Evolutionary conservation across 2,113 vertebrate species (phyloP).

Genomic region (Gymnocephalus cernua): DNA sequence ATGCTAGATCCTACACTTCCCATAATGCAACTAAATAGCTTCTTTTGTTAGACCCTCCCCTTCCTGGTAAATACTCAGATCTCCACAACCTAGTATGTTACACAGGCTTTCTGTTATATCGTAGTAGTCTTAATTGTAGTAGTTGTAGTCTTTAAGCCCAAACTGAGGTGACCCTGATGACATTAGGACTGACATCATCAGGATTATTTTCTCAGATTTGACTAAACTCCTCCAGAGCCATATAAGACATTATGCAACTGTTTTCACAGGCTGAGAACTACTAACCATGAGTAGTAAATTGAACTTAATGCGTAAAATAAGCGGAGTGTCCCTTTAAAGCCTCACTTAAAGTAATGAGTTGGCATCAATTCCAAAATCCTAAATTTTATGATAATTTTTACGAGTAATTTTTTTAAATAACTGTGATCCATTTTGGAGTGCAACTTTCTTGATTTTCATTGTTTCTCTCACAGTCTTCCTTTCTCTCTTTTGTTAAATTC

Average conservation of each 20-base stretch:
- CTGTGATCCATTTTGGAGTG: neutral
- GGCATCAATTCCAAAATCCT: neutral
- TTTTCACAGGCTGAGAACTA: too few species aligned
- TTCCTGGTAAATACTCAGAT: neutral
- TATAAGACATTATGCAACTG: too few species aligned
- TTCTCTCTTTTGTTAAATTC: neutral
- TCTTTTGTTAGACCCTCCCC: neutral
- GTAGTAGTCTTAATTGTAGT: too few species aligned
- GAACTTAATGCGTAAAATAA: too few species aligned
- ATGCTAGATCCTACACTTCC: neutral
- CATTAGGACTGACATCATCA: neutral
- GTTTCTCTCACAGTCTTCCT: neutral
- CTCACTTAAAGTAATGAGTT: neutral
- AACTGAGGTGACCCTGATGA: neutral
- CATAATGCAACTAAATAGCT: neutral
- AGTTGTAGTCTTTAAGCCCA: neutral
- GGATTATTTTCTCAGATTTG: too few species aligned
- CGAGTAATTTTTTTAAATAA: neutral
- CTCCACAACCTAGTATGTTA: neutral
- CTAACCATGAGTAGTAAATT: too few species aligned
- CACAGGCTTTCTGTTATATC: neutral
- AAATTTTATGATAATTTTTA: neutral
- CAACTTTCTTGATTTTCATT: neutral
- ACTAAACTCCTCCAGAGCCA: too few species aligned
- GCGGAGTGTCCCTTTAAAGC: neutral